Conservation (phyloP, 30 jellyfish, hydroid and myxozoan genomes). For the Rhopilema esculentum region DNA sequence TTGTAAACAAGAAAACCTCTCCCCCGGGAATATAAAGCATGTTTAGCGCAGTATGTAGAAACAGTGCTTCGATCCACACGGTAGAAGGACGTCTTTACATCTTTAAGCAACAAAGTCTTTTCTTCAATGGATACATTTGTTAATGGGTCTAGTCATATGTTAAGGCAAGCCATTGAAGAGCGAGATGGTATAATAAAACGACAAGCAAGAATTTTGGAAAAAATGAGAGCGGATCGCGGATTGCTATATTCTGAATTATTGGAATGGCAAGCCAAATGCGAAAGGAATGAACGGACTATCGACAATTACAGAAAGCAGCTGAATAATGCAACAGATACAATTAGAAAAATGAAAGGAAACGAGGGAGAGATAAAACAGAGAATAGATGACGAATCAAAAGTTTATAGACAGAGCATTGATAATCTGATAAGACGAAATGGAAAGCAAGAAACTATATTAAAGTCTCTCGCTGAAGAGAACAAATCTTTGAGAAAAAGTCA, state of each 20-base stretch:
- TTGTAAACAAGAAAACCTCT: too few species aligned
- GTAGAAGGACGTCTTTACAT: neutral
- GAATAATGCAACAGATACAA: neutral
- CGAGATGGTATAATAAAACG: slow-evolving; percentile 7
- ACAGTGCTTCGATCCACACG: neutral
- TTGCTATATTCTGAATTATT: slow-evolving; percentile 26
- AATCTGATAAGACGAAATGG: slow-evolving; percentile 33
- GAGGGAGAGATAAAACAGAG: neutral
- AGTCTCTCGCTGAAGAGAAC: slow-evolving; percentile 15
- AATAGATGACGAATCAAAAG: slow-evolving; percentile 3
- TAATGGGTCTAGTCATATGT: neutral
- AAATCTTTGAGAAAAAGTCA: slow-evolving; percentile 9
- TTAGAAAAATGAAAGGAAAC: neutral
- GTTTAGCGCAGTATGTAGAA: neutral
- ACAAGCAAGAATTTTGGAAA: slow-evolving; percentile 3
- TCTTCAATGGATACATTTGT: neutral
- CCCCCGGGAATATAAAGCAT: too few species aligned
- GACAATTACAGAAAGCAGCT: slow-evolving; percentile 1
- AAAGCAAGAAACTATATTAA: slow-evolving; percentile 26
- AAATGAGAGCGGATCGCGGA: slow-evolving; percentile 34
- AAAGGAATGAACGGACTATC: neutral
- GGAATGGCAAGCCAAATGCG: slow-evolving; percentile 37
- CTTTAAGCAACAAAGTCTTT: neutral
- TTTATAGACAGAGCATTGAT: slow-evolving; percentile 4
- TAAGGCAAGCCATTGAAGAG: slow-evolving; percentile 20